These are phyloP conservation scores for Dryoscopus gambensis DNA, from an alignment of 2,113 vertebrate species.

Conservation along the genomic window DNA sequence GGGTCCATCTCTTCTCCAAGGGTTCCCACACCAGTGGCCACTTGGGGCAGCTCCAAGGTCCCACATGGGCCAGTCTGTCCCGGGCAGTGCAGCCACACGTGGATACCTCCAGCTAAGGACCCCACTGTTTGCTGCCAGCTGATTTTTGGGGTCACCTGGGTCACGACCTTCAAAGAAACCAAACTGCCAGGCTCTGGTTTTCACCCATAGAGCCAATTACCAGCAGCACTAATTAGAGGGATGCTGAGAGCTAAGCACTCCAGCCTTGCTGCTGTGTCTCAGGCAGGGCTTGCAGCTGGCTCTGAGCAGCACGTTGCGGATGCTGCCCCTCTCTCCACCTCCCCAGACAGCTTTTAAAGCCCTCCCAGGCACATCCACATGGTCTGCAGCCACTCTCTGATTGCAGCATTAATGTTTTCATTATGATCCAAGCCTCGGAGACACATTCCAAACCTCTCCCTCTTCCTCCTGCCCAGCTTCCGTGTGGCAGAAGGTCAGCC, in stretches of 20 bases:
- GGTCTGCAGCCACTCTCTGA: neutral
- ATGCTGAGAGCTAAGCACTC: neutral
- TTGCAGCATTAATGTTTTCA: neutral
- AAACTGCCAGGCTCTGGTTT: neutral
- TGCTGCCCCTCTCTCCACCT: neutral
- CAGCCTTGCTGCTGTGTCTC: neutral
- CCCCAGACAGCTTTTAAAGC: neutral
- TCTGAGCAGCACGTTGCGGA: neutral
- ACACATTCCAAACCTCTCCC: neutral
- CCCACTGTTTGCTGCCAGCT: neutral
- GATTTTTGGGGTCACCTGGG: neutral
- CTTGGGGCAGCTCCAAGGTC: neutral
- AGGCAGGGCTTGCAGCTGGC: neutral
- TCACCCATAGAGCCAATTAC: neutral
- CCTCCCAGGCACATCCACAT: neutral
- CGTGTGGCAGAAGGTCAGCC: neutral
- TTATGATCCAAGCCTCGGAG: neutral
- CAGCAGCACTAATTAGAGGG: neutral
- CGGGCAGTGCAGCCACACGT: neutral
- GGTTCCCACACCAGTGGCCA: neutral
- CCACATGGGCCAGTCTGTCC: neutral
- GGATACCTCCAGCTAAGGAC: neutral
- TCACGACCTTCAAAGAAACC: neutral
- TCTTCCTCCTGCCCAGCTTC: neutral
- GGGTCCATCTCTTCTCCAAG: neutral